Percentiles rank a stretch among this genome's conserved stretches.
These are phyloP conservation scores for Eupithecia vulgata DNA, from an alignment of 2,888 invertebrate species.

Conservation along the genomic window DNA sequence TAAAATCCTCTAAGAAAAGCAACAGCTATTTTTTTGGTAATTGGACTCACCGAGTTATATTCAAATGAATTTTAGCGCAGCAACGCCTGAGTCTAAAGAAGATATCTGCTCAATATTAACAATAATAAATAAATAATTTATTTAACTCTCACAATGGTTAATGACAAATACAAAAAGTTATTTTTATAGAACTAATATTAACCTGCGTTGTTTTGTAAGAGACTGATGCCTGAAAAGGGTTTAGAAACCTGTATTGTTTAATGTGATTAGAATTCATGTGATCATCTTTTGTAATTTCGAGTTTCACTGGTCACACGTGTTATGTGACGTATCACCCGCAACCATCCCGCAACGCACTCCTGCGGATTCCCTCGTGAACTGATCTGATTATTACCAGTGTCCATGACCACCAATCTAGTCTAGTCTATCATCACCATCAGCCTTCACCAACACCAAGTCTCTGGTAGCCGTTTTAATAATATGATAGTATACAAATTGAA, in stretches of 20 bases:
- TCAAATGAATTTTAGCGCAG: background rate
- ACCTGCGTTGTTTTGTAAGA: no score
- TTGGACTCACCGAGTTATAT: background rate
- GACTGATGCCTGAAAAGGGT: no score
- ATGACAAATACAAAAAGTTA: no score
- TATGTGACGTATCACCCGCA: background rate
- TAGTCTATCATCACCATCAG: background rate
- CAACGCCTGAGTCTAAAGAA: background rate
- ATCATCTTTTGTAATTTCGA: constrained; percentile 65
- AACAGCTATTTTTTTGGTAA: no score
- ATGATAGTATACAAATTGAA: no score
- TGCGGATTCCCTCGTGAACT: constrained; percentile 63
- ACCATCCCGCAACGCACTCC: constrained; percentile 52
- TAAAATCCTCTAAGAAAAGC: no score
- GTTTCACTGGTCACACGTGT: constrained; percentile 51
- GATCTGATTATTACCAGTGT: constrained; percentile 67
- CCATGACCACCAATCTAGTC: constrained; percentile 9
- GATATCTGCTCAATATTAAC: background rate
- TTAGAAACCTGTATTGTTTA: no score
- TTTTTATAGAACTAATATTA: no score
- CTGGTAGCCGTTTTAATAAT: background rate
- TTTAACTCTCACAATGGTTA: no score
- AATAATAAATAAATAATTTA: constrained; percentile 13
- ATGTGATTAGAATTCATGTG: constrained; percentile 24
- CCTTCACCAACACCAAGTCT: background rate